Percentiles rank a stretch among this genome's conserved stretches.
These are phyloP conservation scores for Trichonephila clavata DNA, from an alignment of 1,140 invertebrate genomes.

Conservation along the genomic window DNA sequence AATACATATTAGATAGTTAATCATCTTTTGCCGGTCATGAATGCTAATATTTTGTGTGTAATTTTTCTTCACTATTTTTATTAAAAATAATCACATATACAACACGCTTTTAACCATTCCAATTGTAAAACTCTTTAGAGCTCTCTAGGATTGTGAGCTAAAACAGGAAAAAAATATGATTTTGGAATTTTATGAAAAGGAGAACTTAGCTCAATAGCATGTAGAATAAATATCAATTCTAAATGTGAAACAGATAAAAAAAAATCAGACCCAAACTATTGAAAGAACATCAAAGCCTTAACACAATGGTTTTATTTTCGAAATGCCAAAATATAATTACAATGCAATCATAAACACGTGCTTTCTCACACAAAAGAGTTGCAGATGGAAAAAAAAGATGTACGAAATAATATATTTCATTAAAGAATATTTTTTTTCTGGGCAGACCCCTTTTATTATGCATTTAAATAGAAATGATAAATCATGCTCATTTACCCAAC, in stretches of 20 bases:
- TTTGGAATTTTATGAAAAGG: neutral
- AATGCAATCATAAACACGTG: conserved; percentile 35
- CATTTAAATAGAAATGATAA: neutral
- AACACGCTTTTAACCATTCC: no score
- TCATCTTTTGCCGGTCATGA: no score
- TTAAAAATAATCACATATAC: no score
- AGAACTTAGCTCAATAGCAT: neutral
- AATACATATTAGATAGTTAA: no score
- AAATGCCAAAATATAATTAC: neutral
- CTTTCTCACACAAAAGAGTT: neutral
- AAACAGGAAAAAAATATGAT: no score
- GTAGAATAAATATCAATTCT: neutral
- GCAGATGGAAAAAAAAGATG: neutral
- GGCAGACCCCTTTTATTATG: neutral
- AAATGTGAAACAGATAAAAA: neutral
- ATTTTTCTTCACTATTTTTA: no score
- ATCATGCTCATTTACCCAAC: neutral
- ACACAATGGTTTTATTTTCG: neutral
- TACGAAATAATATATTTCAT: neutral
- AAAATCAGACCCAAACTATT: no score
- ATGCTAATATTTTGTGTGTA: no score
- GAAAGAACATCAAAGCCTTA: neutral
- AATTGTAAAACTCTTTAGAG: no score
- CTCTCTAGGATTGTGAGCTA: no score
- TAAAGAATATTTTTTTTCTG: neutral